Base-by-base conservation (phyloP, 1,140 invertebrate genomes). In the Holotrichia oblita region DNA sequence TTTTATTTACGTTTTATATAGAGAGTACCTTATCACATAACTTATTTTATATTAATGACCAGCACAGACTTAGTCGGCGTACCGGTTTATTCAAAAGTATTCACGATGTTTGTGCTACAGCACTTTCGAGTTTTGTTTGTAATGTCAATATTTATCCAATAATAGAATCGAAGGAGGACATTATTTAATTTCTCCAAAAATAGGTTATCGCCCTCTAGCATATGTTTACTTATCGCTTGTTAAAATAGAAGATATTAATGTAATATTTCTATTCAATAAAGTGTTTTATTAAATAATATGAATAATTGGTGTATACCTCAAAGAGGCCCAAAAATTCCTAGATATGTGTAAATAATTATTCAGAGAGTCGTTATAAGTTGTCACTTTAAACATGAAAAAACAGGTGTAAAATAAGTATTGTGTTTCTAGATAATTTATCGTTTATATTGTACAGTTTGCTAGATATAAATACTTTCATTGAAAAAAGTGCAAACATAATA, bases 201-300 rank as follows among this genome's bases (percentile, higher is more conserved):
- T 34, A 69, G 61, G 61, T 69, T 69, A 69, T 69, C 61, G 61
- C 12, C 61, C 61, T 69, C 17, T 69, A 69, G 20, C 27, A 34
- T 34, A 69, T 69, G 24, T 34, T 69, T 69, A 14, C 61, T 22
- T 55, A 20, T 3, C 61, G 22, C 61, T 69, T 69, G 61, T 69
- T 69, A 69, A 22, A 10, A 69, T n/a, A 55, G 14, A n/a, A 55
- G 12, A 55, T 14, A 55, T 17, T 55, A 55, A 55, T 6, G 48
- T 69, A 24, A 6, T 69, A 69, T 69, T 48, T 48, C 48, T 14
- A 0, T 55, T 55, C 3, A 55, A 55, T 55, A 55, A 55, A 17
- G 14, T 17, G 14, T 55, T 55, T n/a, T 7, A n/a, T 55, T 55
- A 34, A 34, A 34, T 34, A 2, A 8, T 48, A 14, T 48, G 10